phyloP scores from a whole-genome alignment of 53 echinoderm and acorn worm genomes.

The Antedon mediterranea region DNA sequence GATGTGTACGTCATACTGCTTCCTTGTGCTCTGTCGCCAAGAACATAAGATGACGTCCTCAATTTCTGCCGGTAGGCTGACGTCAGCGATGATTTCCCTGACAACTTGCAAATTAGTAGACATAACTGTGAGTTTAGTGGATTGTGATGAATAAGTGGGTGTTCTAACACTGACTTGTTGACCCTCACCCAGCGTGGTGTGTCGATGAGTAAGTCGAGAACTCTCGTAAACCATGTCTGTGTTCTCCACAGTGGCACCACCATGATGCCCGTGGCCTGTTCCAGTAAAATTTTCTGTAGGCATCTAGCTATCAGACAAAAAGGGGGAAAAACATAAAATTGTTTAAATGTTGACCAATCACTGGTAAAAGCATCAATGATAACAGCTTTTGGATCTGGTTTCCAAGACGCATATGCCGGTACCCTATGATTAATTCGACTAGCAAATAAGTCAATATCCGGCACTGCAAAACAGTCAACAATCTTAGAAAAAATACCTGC shows the following conservation, averaged over 20 bases:
- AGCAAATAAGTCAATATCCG: background rate
- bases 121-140: too few relatives aligned
- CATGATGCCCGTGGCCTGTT: background rate
- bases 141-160: background rate
- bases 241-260: slow-evolving; percentile 13
- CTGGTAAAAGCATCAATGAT: background rate
- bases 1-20: background rate
- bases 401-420: background rate
- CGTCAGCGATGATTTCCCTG: background rate
- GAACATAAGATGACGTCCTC: too few relatives aligned
- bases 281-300: slow-evolving; percentile 5
- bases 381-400: background rate
- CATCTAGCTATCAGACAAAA: slow-evolving; percentile 4
- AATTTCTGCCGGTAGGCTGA: background rate
- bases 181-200: background rate
- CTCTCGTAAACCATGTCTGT: slow-evolving; percentile 11
- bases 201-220: background rate
- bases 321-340: slow-evolving; percentile 10
- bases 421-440: background rate
- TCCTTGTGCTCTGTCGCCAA: background rate
- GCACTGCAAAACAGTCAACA: background rate
- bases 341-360: background rate
- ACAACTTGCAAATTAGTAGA: background rate
- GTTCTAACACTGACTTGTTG: background rate
- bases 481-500: background rate